A percentile compares a stretch with the other conserved stretches of the same genome.
These are phyloP conservation scores for Heterodera filipjevi DNA, from an alignment of 2,888 invertebrate species.

Conservation along the genomic window DNA sequence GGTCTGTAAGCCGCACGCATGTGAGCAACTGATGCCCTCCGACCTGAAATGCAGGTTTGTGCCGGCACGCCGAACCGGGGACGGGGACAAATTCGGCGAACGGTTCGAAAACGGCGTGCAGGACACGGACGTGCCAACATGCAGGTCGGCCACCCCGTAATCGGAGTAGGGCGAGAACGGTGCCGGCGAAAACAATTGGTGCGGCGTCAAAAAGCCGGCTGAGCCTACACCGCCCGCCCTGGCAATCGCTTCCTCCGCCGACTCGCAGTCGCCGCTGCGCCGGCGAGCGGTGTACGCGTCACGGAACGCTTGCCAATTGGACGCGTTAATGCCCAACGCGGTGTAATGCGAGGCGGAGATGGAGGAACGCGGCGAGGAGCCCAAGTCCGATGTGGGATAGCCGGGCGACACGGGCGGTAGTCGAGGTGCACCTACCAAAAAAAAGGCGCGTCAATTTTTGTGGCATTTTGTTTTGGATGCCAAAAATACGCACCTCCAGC, in stretches of 20 bases:
- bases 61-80: conserved; percentile 34
- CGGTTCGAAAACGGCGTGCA: conserved; percentile 58
- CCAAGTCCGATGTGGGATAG: conserved; percentile 64
- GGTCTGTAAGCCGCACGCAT: no score
- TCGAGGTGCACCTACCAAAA: conserved; percentile 20
- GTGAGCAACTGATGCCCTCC: not conserved
- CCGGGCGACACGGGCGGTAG: conserved; percentile 54
- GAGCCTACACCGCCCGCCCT: not conserved
- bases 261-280: conserved; percentile 44
- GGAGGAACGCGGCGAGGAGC: conserved; percentile 57
- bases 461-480: not conserved
- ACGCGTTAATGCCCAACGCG: conserved; percentile 42
- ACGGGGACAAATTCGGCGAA: conserved; percentile 51
- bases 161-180: conserved; percentile 62
- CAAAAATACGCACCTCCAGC: conserved; percentile 1
- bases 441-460: not conserved
- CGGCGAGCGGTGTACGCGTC: conserved; percentile 36
- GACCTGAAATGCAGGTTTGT: conserved; percentile 47
- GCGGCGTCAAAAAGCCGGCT: conserved; percentile 48
- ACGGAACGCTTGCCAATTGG: conserved; percentile 58
- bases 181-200: conserved; percentile 57
- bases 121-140: conserved; percentile 32
- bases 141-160: conserved; percentile 38
- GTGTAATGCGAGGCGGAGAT: conserved; percentile 46
- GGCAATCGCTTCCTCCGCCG: conserved; percentile 42